Base-by-base conservation (phyloP, 2,797 vertebrate genomes). In the Anabacerthia variegaticeps region DNA sequence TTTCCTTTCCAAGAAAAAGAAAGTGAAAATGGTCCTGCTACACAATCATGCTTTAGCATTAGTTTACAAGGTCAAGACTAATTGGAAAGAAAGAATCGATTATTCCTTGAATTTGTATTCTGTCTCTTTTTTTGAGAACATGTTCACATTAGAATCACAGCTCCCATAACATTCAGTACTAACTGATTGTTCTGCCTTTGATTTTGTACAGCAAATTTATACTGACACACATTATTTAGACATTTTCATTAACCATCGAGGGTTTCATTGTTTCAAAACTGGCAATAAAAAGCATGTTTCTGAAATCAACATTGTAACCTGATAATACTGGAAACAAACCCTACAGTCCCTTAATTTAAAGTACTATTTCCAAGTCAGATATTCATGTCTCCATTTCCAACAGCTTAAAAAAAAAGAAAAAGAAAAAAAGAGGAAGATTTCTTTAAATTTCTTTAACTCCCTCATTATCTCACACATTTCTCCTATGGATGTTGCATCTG, bases 251-350 rank as follows among this genome's bases (percentile, higher is more conserved):
- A 95, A 85, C 58, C n/a, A 63, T 10, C 75, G 48, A 65, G 80
- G 85, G 67, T 95, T 90, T 61, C 28, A 58, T 58, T 79, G 54
- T 89, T 97, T 96, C 69, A 93, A 93, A 96, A 93, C 52, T 94
- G 49, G 62, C 78, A 84, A 74, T 95, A 91, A 96, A 95, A 96
- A 51, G 0, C 17, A 44, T 81, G 23, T 76, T 86, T 58, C 83
- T 91, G 85, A 88, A 73, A 96, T 69, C 17, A 62, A 41, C 79
- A 95, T 94, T 85, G 44, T 30, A 93, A 56, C 27, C 46, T 66
- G 58, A 92, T 58, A 91, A 17, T 15, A 78, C 32, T 55, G 49
- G 43, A 95, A 96, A 88, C 61, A 75, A 79, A 75, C 4, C 6
- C 30, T 49, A 22, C 28, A 88, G 78, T 43, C 28, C 36, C 68